Base-by-base conservation (phyloP, 2,113 vertebrate species). In the Actinemys pallida region DNA sequence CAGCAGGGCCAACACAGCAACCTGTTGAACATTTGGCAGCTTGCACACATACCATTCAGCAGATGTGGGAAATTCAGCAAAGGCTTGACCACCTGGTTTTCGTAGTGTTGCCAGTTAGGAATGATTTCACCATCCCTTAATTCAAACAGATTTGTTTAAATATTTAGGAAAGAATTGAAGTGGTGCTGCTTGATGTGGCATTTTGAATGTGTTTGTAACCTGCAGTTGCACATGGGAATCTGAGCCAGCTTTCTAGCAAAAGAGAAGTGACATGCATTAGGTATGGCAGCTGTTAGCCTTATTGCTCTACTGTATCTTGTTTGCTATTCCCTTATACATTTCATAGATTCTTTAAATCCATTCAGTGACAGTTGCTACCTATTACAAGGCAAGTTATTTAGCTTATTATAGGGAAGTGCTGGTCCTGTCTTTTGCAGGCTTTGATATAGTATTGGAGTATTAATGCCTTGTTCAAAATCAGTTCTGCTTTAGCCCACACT, bases 121-220 rank as follows among this genome's bases (percentile, higher is more conserved):
- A 6, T 57, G 45, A 12, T 5, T 96, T 94, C 91, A 24, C n/a
- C 25, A n/a, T 93, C 76, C 80, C 88, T 39, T 90, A 52, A 85
- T 95, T 93, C 85, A 72, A 5, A 16, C 59, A n/a, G 6, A 75
- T 93, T 95, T 93, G 56, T 93, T 91, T 79, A 65, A 92, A 47
- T n/a, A 56, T 59, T 87, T 90, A 83, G 42, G 47, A 83, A 90
- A 80, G 31, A 86, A 81, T 76, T 89, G 54, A 80, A 92, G 56
- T 12, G 50, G 39, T 62, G 52, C 85, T 93, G 29, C 72, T 87
- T 76, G 72, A 20, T 0, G 0, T 83, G 85, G 31, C 65, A 54
- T 95, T 95, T 95, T 86, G 76, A 90, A 56, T 81, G 1, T 75
- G n/a, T 90, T 88, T 94, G 22, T 83, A 93, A 5, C 75, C 39